Evolutionary conservation across 2,113 vertebrate species (phyloP).

Genomic region (Myiagra hebetior): DNA sequence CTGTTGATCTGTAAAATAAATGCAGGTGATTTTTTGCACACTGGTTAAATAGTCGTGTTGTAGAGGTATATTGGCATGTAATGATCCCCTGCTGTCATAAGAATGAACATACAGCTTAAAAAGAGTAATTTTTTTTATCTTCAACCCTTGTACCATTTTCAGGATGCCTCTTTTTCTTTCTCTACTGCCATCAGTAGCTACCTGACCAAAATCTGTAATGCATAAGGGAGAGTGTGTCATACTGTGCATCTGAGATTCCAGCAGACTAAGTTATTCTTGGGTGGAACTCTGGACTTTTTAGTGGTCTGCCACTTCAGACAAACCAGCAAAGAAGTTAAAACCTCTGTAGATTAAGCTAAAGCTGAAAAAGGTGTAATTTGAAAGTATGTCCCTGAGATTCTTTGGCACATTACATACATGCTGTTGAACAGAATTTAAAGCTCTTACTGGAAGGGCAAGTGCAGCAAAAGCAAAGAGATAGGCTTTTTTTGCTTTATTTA

Average conservation of each 20-base stretch:
- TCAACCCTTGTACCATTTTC: neutral
- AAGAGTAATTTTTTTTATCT: neutral
- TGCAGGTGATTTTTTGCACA: neutral
- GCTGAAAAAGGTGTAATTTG: neutral
- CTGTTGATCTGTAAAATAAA: neutral
- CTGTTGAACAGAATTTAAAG: neutral
- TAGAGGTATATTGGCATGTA: neutral
- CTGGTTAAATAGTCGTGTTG: neutral
- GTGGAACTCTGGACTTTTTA: neutral
- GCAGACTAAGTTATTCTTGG: neutral
- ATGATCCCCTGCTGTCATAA: neutral
- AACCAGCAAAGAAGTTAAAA: neutral
- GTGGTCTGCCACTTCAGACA: neutral
- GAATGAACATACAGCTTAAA: neutral
- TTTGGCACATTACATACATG: accelerated
- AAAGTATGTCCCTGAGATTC: neutral
- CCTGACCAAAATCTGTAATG: neutral
- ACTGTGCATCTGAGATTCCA: neutral
- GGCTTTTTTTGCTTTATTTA: neutral
- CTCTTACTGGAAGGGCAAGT: neutral
- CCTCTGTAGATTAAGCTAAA: neutral
- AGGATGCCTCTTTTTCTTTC: neutral
- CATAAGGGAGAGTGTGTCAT: neutral
- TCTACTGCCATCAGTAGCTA: neutral
- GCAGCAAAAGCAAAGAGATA: neutral